Base-by-base conservation (phyloP, 2,113 vertebrate species). In the Clarias gariepinus region DNA sequence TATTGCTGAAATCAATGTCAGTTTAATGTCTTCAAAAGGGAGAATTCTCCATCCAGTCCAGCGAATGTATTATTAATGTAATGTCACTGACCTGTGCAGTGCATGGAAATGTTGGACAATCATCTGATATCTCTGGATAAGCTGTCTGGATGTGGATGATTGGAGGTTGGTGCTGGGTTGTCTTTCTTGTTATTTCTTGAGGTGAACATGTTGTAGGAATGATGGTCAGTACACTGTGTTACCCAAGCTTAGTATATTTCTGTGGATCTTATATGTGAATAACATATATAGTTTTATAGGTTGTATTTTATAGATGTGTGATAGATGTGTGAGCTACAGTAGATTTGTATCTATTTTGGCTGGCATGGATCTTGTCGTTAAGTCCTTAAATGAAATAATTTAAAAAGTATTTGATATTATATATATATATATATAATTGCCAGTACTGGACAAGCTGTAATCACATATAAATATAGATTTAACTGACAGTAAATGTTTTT, bases 21-120 rank as follows among this genome's bases (percentile, higher is more conserved):
- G 57, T 63, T 23, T 11, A 52, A 19, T 3, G n/a, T 21, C 47
- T 61, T 57, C 2, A 63, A 18, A 3, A 64, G 69, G 19, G 30
- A 36, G 1, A 87, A 74, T 47, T 69, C 74, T 2, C 57, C n/a
- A 25, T 77, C 69, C 11, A 87, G 80, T 74, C n/a, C 36, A 1
- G 80, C 13, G 8, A 77, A 41, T 82, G 33, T 87, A 57, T 63
- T 63, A 55, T 82, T 58, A 33, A 76, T 64, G 8, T 57, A 58
- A 82, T 76, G 33, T 82, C 57, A 30, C 57, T 82, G 30, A 83
- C 80, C 57, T 73, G 63, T 57, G 85, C 11, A 12, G 30, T 52
- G 30, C 15, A 52, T 6, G 55, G 33, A 10, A 7, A n/a, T 76
- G 55, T 21, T 36, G 68, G 18, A 71, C 3, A 19, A n/a, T 33